Base-by-base conservation (phyloP, 1,140 invertebrate genomes). In the Drosophila suzukii region DNA sequence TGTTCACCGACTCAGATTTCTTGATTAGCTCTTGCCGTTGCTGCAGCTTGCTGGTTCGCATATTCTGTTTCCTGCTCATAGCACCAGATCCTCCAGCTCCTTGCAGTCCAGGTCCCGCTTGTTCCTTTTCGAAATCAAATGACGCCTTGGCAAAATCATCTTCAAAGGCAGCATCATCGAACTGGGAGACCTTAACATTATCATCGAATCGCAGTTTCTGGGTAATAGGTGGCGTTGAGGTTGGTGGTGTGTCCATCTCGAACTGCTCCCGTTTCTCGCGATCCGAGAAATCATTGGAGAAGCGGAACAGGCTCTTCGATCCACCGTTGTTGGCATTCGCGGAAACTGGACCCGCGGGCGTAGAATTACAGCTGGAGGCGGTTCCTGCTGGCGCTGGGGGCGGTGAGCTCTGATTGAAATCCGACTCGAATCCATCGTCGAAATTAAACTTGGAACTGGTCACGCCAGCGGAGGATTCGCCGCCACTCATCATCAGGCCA, bases 1-100 rank as follows among this genome's bases (percentile, higher is more conserved):
- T 97, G 91, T 97, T 97, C 15, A 97, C 95, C 3, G 97, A 97
- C 84, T 97, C 96, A 0, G 96, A 97, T 92, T 97, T 97, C 78
- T 96, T 96, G 20, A 96, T 95, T 60, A 95, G 93, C 50, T 94
- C 93, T 67, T 92, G 91, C 0, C 84, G 80, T 61, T 92, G 91
- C 38, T 92, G 89, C 32, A 91, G 15, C 27, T 89, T 90, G 24
- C 53, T 85, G 38, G 81, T 81, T 6, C 88, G 78, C 60, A 91
- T 77, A 36, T 92, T 89, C 27, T 92, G 85, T 47, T 91, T 84
- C 0, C 91, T 46, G 32, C 71, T 86, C 10, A 84, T 59, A 4
- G 82, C 65, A 4, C 63, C 41, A n/a, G 59, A 43, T 8, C 49
- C 62, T 32, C 49, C 60, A 8, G 34, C 34, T 7, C 15, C 24